Evolutionary conservation across 2,797 vertebrate genomes (phyloP).

Genomic region (Amblyraja radiata): DNA sequence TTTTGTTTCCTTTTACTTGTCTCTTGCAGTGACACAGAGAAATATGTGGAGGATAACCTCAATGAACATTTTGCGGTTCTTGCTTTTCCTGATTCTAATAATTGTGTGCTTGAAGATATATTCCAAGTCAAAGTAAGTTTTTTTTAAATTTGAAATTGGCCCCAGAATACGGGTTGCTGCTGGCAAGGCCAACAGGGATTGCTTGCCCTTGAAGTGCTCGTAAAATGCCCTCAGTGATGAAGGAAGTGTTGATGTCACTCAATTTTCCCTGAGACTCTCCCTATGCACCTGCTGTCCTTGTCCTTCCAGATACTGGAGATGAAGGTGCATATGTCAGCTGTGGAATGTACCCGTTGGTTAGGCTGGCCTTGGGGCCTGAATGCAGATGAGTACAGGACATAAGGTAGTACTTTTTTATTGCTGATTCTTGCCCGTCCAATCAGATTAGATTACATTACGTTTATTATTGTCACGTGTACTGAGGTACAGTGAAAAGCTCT

Average conservation of each 20-base stretch:
- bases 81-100: slow-evolving; percentile 47
- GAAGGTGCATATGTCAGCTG: background rate
- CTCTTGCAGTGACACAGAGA: background rate
- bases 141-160: too few species aligned
- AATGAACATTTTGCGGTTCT: slow-evolving; percentile 48
- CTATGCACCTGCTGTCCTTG: background rate
- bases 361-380: background rate
- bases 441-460: background rate
- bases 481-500: too few species aligned
- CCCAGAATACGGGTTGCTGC: background rate
- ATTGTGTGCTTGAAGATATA: slow-evolving; percentile 52
- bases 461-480: too few species aligned
- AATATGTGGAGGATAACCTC: background rate
- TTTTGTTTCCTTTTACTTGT: background rate
- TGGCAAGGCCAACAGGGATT: background rate
- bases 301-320: background rate
- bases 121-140: slow-evolving; percentile 49
- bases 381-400: background rate
- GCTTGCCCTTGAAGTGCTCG: background rate
- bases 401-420: background rate
- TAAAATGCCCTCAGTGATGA: background rate
- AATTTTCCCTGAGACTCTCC: background rate
- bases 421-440: background rate
- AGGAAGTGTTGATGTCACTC: background rate
- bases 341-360: background rate